phyloP scores from a whole-genome alignment of 2,797 vertebrate species.

The Somateria mollissima region DNA sequence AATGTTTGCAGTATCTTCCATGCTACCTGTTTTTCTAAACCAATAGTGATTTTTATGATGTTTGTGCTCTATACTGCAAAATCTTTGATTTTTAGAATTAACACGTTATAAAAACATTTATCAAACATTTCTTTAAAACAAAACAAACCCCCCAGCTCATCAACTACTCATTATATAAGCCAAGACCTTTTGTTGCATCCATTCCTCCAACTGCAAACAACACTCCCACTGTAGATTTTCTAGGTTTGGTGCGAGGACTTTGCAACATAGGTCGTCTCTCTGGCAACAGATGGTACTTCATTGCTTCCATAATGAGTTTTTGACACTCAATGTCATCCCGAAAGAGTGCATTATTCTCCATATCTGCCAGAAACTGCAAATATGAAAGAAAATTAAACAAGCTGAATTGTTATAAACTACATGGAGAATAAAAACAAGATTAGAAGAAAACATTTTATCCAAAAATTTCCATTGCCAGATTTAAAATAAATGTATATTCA shows the following conservation, averaged over 20 bases:
- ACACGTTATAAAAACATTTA: neutral
- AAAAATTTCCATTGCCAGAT: neutral
- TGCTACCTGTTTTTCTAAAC: neutral
- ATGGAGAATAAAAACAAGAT: neutral
- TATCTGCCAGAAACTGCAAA: constrained; percentile 89
- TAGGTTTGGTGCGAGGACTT: constrained; percentile 93
- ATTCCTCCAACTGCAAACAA: constrained; percentile 97
- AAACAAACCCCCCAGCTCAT: neutral
- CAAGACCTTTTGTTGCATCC: constrained; percentile 95
- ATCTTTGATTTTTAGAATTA: neutral
- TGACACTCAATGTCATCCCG: constrained; percentile 96
- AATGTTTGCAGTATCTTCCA: neutral
- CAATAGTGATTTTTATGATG: neutral
- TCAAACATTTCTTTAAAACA: neutral
- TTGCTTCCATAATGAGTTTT: constrained; percentile 96
- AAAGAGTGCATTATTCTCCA: constrained; percentile 92
- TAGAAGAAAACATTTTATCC: neutral
- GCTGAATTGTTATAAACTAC: neutral
- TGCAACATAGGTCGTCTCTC: constrained; percentile 93
- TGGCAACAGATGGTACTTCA: constrained; percentile 98
- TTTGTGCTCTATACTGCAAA: neutral
- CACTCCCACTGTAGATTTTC: constrained; percentile 95
- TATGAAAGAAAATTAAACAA: constrained; percentile 9
- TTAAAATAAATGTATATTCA: neutral
- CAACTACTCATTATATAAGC: neutral